Base-by-base conservation (phyloP, 2,797 vertebrate genomes). In the Rhinophrynus dorsalis region DNA sequence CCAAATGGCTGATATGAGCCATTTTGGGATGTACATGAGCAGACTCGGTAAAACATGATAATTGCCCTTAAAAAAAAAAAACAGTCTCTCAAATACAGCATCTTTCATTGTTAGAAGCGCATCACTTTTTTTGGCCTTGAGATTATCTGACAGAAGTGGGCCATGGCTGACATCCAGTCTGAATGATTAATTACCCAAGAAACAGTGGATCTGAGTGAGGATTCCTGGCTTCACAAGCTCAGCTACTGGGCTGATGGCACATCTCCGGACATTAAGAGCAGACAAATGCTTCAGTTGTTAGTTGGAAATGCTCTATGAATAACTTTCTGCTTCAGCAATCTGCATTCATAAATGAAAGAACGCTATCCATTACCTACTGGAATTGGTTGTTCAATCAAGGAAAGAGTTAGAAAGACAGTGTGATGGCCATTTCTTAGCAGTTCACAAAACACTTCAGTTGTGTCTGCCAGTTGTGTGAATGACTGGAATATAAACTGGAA, bases 301-400 rank as follows among this genome's bases (percentile, higher is more conserved):
- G 33, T 30, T 38, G 12, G 18, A 29, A 33, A 29, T 26, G 4
- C 44, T 58, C 44, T 26, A 5, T 33, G 10, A 59, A 33, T 32
- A 35, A 42, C 26, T 52, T 69, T 69, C 57, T 35, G 67, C 67
- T 61, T 61, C 56, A 61, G 5, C 11, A 44, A 23, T 20, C 55
- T 51, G 10, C 32, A 17, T 38, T 27, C 37, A 40, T 15, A 29
- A 54, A 52, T 30, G 20, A 15, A 20, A 44, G 32, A 33, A 60
- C 24, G 29, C 26, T 47, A 67, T 67, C 20, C 27, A 56, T 56
- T 30, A 67, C 17, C 38, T 32, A n/a, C 27, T 35, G 26, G 9
- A 40, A 15, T 23, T 4, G 24, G 8, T 42, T 24, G 37, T 15
- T 44, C 8, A 27, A 42, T 15, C 51, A 55, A 65, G 9, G 18